These are phyloP conservation scores for Vulpes vulpes DNA, from an alignment of 2,113 vertebrate species.

Conservation along the genomic window DNA sequence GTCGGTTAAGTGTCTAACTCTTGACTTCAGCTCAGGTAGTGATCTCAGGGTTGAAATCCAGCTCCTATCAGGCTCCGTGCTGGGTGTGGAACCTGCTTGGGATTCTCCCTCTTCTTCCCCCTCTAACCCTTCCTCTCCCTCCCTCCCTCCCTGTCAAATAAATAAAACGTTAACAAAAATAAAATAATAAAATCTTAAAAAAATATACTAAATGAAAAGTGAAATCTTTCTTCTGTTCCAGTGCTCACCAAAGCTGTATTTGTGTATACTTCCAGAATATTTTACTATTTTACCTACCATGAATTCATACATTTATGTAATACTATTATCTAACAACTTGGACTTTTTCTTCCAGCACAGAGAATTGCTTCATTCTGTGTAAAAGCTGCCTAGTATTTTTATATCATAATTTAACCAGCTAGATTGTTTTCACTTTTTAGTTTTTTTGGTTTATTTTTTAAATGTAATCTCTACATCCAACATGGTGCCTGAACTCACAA, in stretches of 20 bases:
- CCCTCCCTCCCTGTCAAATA: not conserved
- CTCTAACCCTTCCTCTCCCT: not conserved
- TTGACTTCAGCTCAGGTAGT: not conserved
- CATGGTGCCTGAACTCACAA: not conserved
- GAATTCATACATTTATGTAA: not conserved
- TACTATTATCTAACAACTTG: not conserved
- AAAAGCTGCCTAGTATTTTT: not conserved
- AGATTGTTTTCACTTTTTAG: not conserved
- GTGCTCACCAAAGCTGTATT: not conserved
- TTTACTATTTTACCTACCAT: not conserved
- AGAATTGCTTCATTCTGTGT: not conserved
- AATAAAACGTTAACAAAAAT: not conserved
- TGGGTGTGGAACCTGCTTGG: not conserved
- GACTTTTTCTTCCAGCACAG: not conserved
- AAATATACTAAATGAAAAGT: not conserved
- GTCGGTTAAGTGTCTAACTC: fast-evolving
- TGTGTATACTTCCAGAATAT: not conserved
- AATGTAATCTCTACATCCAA: not conserved
- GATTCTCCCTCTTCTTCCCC: not conserved
- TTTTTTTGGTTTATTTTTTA: not conserved
- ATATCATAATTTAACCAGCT: not conserved
- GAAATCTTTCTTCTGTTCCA: not conserved
- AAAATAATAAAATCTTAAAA: too few species aligned
- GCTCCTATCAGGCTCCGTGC: not conserved
- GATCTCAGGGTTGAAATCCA: too few species aligned